These are phyloP conservation scores for Therioaphis trifolii DNA, from an alignment of 2,888 invertebrate species.

Conservation along the genomic window DNA sequence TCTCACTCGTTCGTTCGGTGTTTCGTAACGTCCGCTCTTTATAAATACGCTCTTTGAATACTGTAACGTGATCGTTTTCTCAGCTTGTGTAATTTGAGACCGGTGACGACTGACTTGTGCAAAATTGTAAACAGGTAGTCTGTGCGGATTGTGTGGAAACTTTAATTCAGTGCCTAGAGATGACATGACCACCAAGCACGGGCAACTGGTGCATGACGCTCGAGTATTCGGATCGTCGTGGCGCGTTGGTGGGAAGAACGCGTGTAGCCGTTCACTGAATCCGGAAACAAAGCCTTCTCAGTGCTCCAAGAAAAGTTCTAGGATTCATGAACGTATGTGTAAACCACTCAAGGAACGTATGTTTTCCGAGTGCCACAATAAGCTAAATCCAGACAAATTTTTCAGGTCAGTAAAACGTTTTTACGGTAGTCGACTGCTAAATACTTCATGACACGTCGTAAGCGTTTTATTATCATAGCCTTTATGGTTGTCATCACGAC, in stretches of 20 bases:
- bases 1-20: no score
- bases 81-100: no score
- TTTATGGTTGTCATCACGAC: no score
- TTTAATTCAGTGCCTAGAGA: slow-evolving; percentile 89
- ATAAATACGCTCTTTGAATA: no score
- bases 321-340: slow-evolving; percentile 69
- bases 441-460: no score
- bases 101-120: no score
- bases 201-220: slow-evolving; percentile 75
- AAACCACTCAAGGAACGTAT: slow-evolving; percentile 71
- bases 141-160: slow-evolving; percentile 95
- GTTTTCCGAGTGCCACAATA: slow-evolving; percentile 83
- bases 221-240: slow-evolving; percentile 82
- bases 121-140: slow-evolving; percentile 66
- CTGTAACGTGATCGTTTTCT: no score
- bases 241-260: slow-evolving; percentile 85
- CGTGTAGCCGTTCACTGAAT: slow-evolving; percentile 72
- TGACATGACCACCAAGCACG: slow-evolving; percentile 81
- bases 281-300: slow-evolving; percentile 61
- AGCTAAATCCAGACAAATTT: slow-evolving; percentile 84
- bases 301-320: slow-evolving; percentile 62
- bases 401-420: slow-evolving; percentile 73
- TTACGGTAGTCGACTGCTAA: no score
- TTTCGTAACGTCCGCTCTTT: no score
- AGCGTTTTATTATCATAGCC: no score